These are phyloP conservation scores for Panonychus citri DNA, from an alignment of 1,140 invertebrate genomes.

Conservation along the genomic window DNA sequence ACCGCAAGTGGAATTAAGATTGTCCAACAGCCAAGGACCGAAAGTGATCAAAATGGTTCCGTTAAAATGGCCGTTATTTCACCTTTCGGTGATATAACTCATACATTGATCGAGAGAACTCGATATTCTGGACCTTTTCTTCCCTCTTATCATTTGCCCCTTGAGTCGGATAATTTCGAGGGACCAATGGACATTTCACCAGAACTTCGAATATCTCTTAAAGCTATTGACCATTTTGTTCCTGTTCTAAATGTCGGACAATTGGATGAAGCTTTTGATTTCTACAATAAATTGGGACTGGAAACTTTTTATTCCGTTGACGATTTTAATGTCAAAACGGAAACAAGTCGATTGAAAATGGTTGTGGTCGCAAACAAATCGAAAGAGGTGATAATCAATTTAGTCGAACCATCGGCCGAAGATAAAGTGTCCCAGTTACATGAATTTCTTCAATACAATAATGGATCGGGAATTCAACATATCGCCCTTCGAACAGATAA, in stretches of 20 bases:
- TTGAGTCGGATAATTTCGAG: conserved; percentile 26
- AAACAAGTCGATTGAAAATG: conserved; percentile 80
- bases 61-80: conserved; percentile 64
- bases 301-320: conserved; percentile 98
- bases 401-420: conserved; percentile 84
- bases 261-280: conserved; percentile 55
- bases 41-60: conserved; percentile 3
- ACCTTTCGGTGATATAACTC: conserved; percentile 92
- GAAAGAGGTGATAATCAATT: conserved; percentile 92
- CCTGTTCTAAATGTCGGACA: conserved; percentile 68
- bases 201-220: conserved; percentile 24
- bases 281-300: conserved; percentile 74
- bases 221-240: conserved; percentile 89
- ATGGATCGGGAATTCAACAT: conserved; percentile 92
- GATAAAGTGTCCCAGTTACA: conserved; percentile 91
- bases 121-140: conserved; percentile 64
- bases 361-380: conserved; percentile 94
- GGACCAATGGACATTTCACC: conserved; percentile 23
- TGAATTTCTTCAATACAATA: conserved; percentile 96
- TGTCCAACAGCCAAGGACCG: conserved; percentile 2
- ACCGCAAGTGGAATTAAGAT: background rate
- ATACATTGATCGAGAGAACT: conserved; percentile 74
- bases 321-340: conserved; percentile 79
- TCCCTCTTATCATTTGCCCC: conserved; percentile 45
- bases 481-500: conserved; percentile 83